phyloP scores from a whole-genome alignment of 2,888 invertebrate genomes.

The Cremastinae sp. region DNA sequence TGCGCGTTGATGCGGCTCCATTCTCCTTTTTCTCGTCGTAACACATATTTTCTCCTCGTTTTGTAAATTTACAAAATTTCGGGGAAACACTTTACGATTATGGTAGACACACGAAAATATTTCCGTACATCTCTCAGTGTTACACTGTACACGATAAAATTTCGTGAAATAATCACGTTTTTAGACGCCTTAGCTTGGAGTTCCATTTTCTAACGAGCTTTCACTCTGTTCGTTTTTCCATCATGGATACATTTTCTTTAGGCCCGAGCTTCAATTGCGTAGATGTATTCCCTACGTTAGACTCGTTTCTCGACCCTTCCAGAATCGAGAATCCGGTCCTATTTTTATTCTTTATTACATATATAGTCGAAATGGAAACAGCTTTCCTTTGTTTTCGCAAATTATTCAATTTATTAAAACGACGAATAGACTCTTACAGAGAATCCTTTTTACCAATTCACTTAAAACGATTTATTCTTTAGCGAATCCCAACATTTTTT shows the following conservation, averaged over 20 bases:
- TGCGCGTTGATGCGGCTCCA: slow-evolving; percentile 44
- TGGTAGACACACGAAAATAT: slow-evolving; percentile 25
- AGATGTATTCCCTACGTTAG: too few relatives aligned
- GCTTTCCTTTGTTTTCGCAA: too few relatives aligned
- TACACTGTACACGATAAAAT: slow-evolving; percentile 13
- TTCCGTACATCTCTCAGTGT: slow-evolving; percentile 23
- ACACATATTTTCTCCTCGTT: slow-evolving; percentile 3
- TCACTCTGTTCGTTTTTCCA: background rate
- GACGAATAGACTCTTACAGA: background rate
- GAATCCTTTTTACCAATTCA: background rate
- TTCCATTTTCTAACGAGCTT: background rate
- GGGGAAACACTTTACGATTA: background rate
- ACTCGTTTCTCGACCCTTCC: too few relatives aligned
- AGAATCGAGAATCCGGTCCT: slow-evolving; percentile 5
- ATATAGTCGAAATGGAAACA: too few relatives aligned
- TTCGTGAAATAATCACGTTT: slow-evolving; percentile 3
- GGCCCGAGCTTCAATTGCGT: too few relatives aligned
- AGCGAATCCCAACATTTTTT: slow-evolving; percentile 10
- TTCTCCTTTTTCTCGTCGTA: slow-evolving; percentile 29
- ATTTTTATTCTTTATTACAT: too few relatives aligned
- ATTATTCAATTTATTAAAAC: too few relatives aligned
- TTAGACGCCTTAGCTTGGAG: background rate
- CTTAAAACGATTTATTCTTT: background rate
- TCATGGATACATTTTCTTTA: background rate
- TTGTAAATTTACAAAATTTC: slow-evolving; percentile 45